Base-by-base conservation (phyloP, 1,140 invertebrate genomes). In the Achatina immaculata region DNA sequence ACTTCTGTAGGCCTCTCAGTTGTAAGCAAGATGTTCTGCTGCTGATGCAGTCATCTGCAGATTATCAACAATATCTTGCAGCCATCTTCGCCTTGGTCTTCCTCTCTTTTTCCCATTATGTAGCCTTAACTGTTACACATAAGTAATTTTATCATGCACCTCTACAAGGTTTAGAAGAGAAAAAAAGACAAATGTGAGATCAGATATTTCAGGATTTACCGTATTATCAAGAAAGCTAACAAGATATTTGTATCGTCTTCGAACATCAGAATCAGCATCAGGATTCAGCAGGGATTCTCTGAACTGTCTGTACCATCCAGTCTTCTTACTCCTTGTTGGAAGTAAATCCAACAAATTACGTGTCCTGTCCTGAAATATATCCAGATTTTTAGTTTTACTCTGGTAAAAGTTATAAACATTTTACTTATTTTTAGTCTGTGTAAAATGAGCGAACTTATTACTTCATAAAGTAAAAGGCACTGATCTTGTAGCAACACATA, bases 181-280 rank as follows among this genome's bases (percentile, higher is more conserved):
- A n/a, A n/a, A n/a, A n/a, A n/a, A n/a, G n/a, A 55, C 14, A 55
- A n/a, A 55, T 55, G 14, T 16, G 51, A 55, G n/a, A n/a, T n/a
- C 31, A 36, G 16, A 55, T 55, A 75, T 16, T 7, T 38, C 2
- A 55, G 28, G 34, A 89, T 14, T 89, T 55, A 91, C 87, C 28
- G 90, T 90, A 74, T 90, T 91, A 81, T 90, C 90, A 9, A 91
- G 81, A 66, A 90, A 91, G 34, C 89, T 88, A 31, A 90, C 87
- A n/a, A 91, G 82, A n/a, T 83, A 78, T 72, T 83, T 80, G 80
- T 89, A 91, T 76, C 87, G 81, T 36, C 69, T 89, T 85, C 40
- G 80, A 28, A 85, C 80, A 43, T 88, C 88, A 66, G 80, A 48
- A 28, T 81, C 82, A 6, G 81, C 86, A 38, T 87, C 85, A 51